Evolutionary conservation across 2,888 invertebrate species (phyloP), one percentile per base, ranked within the genome.

Genomic region (Mechanitis mazaeus): DNA sequence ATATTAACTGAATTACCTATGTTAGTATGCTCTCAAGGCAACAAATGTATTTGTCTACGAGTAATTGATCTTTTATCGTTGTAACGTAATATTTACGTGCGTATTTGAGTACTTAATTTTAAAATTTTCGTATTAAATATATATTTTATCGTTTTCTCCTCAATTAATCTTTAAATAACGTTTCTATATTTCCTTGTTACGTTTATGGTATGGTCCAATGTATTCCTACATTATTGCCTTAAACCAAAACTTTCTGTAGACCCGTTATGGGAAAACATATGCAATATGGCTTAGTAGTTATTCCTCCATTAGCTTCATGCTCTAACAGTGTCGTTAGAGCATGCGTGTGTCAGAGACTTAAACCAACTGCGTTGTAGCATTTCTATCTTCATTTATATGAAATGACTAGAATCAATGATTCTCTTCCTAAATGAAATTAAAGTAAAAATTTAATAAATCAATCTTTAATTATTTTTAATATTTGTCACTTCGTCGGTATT

Each of bases 201-300:
- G 42, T 9, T 9, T 3, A 11, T 42, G 9, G 1, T 9, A 50
- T 50, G 42, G 60, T 61, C 58, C 56, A 46, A 55, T 59, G 57
- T 54, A 63, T 63, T 65, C 59, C 55, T 61, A 64, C 56, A 50
- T 50, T 50, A 50, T 31, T n/a, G 50, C 60, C 64, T 67, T 66
- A 68, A 65, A 65, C 59, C 59, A 60, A 60, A 67, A 20, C 20
- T 68, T 56, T 64, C 61, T 61, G 64, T 47, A 63, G 67, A 61
- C 64, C 85, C 85, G 86, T 84, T 85, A 85, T 76, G 73, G 75
- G 20, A 77, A 81, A 77, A 76, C 77, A 81, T 84, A 85, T 83
- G 81, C 80, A 80, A 42, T 77, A 79, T 78, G 74, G 75, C 75
- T 72, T 78, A 66, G 71, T 71, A 69, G 70, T 72, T 81, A 80